These are phyloP conservation scores for Microcebus jonahi DNA, from an alignment of 2,113 vertebrate species.

Conservation along the genomic window DNA sequence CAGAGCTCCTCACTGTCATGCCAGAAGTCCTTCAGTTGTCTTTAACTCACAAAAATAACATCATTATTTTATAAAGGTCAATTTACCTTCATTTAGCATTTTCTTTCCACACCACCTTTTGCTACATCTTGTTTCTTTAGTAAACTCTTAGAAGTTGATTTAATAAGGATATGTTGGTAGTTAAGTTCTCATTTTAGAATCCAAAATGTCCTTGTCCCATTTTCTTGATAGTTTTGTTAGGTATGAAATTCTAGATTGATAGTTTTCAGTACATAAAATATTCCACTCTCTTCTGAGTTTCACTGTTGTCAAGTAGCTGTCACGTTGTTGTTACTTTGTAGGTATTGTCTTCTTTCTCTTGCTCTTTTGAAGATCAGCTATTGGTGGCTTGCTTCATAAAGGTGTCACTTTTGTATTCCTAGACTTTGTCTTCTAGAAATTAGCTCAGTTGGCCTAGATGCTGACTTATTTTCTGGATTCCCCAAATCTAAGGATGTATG, in stretches of 20 bases:
- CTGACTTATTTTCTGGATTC: background rate
- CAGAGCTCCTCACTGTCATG: background rate
- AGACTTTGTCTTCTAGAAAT: background rate
- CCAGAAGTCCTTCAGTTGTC: background rate
- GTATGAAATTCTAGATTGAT: background rate
- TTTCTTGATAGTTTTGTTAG: background rate
- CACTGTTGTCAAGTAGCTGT: background rate
- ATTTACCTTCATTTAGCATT: background rate
- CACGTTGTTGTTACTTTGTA: background rate
- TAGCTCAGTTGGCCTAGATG: background rate
- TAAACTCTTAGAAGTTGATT: background rate
- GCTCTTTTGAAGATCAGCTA: background rate
- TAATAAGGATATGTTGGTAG: background rate
- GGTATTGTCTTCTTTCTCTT: background rate
- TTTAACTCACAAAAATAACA: background rate
- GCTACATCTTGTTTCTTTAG: background rate
- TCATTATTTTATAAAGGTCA: background rate
- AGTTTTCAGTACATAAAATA: background rate
- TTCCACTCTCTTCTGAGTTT: background rate
- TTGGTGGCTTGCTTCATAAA: background rate
- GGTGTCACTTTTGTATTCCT: background rate
- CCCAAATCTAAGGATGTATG: background rate
- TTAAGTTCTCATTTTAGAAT: background rate
- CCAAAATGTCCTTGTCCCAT: background rate
- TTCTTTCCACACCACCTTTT: background rate